A percentile compares a stretch with the other conserved stretches of the same genome.
Conservation (phyloP, 2,797 vertebrate species). For the Microhierax caerulescens region DNA sequence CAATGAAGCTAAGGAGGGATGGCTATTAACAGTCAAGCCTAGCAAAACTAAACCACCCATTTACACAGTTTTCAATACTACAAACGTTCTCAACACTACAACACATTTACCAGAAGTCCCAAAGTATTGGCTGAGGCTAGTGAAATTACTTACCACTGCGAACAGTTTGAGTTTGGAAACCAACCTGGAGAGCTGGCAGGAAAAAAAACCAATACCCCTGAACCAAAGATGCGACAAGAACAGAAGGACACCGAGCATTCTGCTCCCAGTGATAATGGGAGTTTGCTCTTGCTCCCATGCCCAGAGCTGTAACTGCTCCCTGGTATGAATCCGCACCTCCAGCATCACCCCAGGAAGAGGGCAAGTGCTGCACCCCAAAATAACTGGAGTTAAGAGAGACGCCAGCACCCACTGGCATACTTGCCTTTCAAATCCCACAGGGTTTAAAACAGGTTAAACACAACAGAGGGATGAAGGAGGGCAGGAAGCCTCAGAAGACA, state of each 20-base stretch:
- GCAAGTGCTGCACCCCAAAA: neutral
- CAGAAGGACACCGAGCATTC: neutral
- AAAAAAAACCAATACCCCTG: neutral
- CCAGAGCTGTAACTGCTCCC: fast-evolving
- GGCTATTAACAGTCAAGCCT: neutral
- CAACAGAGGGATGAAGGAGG: neutral
- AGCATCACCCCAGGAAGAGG: neutral
- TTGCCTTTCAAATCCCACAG: neutral
- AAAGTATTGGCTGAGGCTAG: neutral
- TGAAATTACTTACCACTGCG: fast-evolving
- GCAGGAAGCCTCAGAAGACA: neutral
- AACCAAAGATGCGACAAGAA: fast-evolving
- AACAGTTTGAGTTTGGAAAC: neutral
- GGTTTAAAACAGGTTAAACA: neutral
- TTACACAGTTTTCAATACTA: neutral
- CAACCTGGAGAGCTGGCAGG: neutral
- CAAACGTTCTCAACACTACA: neutral
- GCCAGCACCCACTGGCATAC: neutral
- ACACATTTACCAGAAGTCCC: neutral
- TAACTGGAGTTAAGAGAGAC: neutral
- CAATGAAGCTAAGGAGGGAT: neutral
- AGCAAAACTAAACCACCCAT: neutral
- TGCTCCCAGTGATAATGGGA: fast-evolving
- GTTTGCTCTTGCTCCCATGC: neutral
- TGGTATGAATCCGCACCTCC: fast-evolving